These are phyloP conservation scores for Prionailurus viverrinus DNA, from an alignment of 2,113 vertebrate genomes.

Conservation along the genomic window DNA sequence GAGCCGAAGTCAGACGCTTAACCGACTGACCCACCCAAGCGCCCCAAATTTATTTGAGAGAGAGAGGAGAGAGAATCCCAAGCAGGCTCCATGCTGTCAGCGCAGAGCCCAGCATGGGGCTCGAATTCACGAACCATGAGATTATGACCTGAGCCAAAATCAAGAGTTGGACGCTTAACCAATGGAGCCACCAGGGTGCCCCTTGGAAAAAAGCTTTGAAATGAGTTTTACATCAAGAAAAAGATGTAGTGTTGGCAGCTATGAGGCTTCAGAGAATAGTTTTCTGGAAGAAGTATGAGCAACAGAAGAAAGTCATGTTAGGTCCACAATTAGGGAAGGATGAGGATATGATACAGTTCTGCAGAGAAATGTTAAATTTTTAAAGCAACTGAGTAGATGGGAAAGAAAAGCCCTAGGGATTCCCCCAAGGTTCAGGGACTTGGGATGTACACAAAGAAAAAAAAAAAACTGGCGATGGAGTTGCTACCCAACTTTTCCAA, in stretches of 20 bases:
- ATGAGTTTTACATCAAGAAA: constrained; percentile 1
- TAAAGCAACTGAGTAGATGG: constrained; percentile 12
- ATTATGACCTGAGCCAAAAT: too few species aligned
- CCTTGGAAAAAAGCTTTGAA: constrained; percentile 4
- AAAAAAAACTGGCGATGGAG: not conserved
- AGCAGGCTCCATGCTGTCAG: too few species aligned
- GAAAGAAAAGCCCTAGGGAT: not conserved
- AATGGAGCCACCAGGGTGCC: too few species aligned
- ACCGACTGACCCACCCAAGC: too few species aligned
- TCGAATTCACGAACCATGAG: too few species aligned
- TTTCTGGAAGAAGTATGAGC: constrained; percentile 46
- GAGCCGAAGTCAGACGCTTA: too few species aligned
- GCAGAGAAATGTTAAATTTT: constrained; percentile 40
- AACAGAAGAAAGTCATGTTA: constrained; percentile 44
- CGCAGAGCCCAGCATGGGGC: too few species aligned
- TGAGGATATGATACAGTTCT: not conserved
- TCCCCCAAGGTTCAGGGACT: constrained; percentile 1
- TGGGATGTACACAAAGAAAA: constrained; percentile 27
- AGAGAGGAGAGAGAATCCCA: too few species aligned
- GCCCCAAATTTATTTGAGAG: too few species aligned
- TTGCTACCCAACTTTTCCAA: constrained; percentile 1
- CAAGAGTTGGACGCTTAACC: too few species aligned
- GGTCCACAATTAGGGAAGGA: not conserved
- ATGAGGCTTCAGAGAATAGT: not conserved
- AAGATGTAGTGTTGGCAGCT: not conserved